These are phyloP conservation scores for Rallus limicola DNA, from an alignment of 2,113 vertebrate species.

Conservation along the genomic window DNA sequence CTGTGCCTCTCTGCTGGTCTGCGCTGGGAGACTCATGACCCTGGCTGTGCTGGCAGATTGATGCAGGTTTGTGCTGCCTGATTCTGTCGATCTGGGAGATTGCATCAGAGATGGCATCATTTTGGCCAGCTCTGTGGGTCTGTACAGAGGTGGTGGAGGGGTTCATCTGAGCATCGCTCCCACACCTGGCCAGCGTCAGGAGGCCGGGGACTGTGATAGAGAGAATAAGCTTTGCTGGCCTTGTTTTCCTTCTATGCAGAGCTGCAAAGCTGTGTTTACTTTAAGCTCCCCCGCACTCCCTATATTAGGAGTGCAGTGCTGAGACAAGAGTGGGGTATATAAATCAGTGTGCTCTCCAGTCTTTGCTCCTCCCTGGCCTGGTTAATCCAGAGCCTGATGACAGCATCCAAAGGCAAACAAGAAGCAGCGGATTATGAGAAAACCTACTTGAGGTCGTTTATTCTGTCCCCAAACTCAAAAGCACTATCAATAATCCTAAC, in stretches of 20 bases:
- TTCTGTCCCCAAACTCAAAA: background rate
- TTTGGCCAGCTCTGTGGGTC: background rate
- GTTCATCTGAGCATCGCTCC: background rate
- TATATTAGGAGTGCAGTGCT: background rate
- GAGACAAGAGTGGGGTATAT: fast-evolving
- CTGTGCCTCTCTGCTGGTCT: fast-evolving
- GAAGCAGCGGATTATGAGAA: background rate
- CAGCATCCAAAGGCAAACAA: background rate
- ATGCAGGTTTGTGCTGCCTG: no score
- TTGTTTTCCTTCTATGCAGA: background rate
- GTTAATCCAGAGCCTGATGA: background rate
- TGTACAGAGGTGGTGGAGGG: no score
- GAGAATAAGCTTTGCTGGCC: background rate
- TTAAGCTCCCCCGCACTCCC: background rate
- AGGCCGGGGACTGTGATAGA: background rate
- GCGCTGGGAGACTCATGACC: background rate
- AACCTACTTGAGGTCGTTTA: background rate
- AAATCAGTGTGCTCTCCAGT: background rate
- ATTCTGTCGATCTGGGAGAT: background rate
- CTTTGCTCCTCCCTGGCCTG: background rate
- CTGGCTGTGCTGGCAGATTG: fast-evolving
- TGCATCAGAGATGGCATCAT: fast-evolving
- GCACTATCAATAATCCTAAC: background rate
- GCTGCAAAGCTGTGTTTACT: background rate
- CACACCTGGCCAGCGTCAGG: fast-evolving